Evolutionary conservation across 1,140 invertebrate species (phyloP), one percentile per base, ranked within the genome.

Genomic region (Chironomus tepperi): DNA sequence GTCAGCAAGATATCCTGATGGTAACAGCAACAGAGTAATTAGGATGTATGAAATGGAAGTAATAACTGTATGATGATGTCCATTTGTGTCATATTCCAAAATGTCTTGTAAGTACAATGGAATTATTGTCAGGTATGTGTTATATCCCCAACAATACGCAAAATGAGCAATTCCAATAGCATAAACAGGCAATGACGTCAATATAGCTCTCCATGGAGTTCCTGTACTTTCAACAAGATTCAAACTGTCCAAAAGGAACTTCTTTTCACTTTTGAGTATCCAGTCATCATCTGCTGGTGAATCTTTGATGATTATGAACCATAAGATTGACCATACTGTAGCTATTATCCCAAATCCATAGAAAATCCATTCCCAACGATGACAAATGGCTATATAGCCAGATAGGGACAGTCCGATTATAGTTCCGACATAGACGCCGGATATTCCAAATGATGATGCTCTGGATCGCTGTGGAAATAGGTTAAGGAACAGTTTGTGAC

Each of bases 331-430:
- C 90, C 90, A 92, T 8, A 91, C 80, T 1, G 91, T 76, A 12
- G 88, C 89, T 74, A 89, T 77, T 21, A 85, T 82, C 88, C 92
- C 93, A 81, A 93, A 93, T 0, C 92, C 86, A 78, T 94, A 96
- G 81, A 95, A 96, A 73, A 94, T 90, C 12, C 88, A 89, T 0
- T 88, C 85, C 93, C 93, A 96, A 12, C 92, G 91, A 16, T 88
- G 84, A 43, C 86, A 79, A 57, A 89, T 83, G 0, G 90, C 88
- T 73, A 93, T 42, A 5, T 88, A 79, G 0, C 89, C 91, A 74
- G 88, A 89, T 0, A 91, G 78, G 0, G 89, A 88, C 85, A 92
- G 88, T 0, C 90, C 86, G n/a, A 93, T 85, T 0, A 93, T 90
- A 0, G 90, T 92, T 24, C 91, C 91, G 8, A 90, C 85, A 79